A percentile compares a stretch with the other conserved stretches of the same genome.
These are phyloP conservation scores for Palythoa grandiflora DNA, from an alignment of 92 coral and sea anemone genomes.

Conservation along the genomic window DNA sequence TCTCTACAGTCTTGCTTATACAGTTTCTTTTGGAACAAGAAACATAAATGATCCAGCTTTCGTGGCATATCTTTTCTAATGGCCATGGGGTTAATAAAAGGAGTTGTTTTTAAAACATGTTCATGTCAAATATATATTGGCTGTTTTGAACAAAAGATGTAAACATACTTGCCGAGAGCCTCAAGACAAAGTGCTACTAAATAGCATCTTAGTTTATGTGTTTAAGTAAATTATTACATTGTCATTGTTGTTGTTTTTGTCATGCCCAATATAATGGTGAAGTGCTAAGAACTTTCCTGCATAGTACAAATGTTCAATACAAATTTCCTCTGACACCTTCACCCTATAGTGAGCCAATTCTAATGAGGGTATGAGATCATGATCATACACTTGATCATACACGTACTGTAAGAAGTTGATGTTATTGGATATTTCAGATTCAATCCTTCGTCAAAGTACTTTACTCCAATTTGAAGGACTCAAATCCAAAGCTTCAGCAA, in stretches of 20 bases:
- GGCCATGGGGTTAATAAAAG: neutral
- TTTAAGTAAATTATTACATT: neutral
- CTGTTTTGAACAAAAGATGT: neutral
- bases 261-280: neutral
- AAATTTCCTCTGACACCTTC: neutral
- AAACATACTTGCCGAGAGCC: neutral
- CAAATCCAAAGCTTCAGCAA: too few species aligned
- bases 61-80: neutral
- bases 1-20: too few species aligned
- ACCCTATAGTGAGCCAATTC: too few species aligned
- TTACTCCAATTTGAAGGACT: too few species aligned
- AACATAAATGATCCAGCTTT: neutral
- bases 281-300: neutral
- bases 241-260: neutral
- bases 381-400: too few species aligned
- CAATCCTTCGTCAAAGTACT: too few species aligned
- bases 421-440: too few species aligned
- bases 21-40: neutral
- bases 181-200: neutral
- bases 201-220: neutral
- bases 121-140: neutral
- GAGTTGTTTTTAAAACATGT: neutral
- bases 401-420: too few species aligned
- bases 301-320: neutral
- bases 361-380: too few species aligned